Evolutionary conservation across 2,888 invertebrate genomes (phyloP), one percentile per base, ranked within the genome.

Genomic region (Hedya salicella): DNA sequence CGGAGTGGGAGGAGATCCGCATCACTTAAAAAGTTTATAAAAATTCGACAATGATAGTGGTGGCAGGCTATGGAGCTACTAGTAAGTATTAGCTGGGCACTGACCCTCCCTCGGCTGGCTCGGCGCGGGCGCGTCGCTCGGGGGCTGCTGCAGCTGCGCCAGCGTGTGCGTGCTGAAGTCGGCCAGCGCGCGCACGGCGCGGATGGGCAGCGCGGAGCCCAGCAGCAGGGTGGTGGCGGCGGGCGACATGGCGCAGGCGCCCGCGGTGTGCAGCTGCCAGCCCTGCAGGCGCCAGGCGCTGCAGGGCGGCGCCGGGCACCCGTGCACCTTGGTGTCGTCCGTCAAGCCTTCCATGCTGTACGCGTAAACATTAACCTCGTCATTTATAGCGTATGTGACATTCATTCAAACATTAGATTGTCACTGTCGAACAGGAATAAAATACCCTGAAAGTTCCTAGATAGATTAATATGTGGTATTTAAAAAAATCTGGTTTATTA

Each of bases 211-310:
- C 25, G 95, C 95, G 0, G 96, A 97, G 82, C 95, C 95, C 67
- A 97, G 93, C 70, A 98, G 89, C 75, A 95, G 95, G 74, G 94
- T 94, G 16, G 96, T 95, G 59, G 96, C 96, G 21, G 95, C 94
- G 0, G 96, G 95, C 1, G 97, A 97, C 88, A 97, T 95, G 75
- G 97, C 96, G 6, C 96, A 96, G 70, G 95, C 92, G 0, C 97
- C 96, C 21, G 97, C 93, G 1, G 96, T 96, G 77, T 95, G 94
- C 72, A 97, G 91, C 81, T 96, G 95, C 60, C 94, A 93, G 68
- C 95, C 94, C 46, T 94, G 93, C 59, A 95, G 82, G 63, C 79
- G 75, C 75, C 78, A 77, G 68, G 81, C 83, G 67, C 49, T 50
- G 70, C 64, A 1, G 67, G 25, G 62, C 71, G 68, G 57, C 76